Evolutionary conservation across 2,113 vertebrate genomes (phyloP), one percentile per base, ranked within the genome.

Genomic region (Guaruba guarouba): DNA sequence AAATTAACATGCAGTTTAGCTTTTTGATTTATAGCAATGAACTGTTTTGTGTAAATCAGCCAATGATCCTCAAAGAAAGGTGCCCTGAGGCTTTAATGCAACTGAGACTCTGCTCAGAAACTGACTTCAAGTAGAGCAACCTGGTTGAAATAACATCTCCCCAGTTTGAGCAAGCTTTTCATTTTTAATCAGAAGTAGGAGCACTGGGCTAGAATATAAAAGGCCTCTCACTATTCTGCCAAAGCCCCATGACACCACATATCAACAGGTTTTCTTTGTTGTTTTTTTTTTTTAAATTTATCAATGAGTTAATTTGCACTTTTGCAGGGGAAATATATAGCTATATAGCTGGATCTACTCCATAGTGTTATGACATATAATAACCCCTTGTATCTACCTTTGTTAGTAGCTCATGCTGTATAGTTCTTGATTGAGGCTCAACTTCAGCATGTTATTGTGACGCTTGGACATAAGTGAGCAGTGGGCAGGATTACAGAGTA

Each of bases 171-270:
- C 17, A 94, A 67, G 54, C 39, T 92, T 97, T 96, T 94, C 17
- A 91, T 84, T 92, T 95, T 96, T 93, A 95, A 96, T 95, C 92
- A 90, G 92, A 96, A 96, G 93, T 82, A 85, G 55, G 48, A 95
- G 28, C 51, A 75, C 48, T 78, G 61, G 33, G 68, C 51, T 92
- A 41, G 64, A 95, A 79, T 76, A 88, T 39, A 54, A 92, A 94
- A 88, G 52, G 25, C 3, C 5, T 90, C 35, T 86, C 54, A 86
- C 37, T 87, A 93, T 28, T 91, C 33, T 92, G 39, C 49, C 59
- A 93, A 81, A 39, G 31, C 31, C 62, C 43, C 83, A 79, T 41
- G 86, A 84, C 49, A 90, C 59, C 37, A 70, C 13, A 92, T 15
- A 48, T 88, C n/a, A 69, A 44, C 48, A 44, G 27, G 3, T 78